Evolutionary conservation across 2,888 invertebrate species (phyloP).

Genomic region (Andricus quercusramuli): DNA sequence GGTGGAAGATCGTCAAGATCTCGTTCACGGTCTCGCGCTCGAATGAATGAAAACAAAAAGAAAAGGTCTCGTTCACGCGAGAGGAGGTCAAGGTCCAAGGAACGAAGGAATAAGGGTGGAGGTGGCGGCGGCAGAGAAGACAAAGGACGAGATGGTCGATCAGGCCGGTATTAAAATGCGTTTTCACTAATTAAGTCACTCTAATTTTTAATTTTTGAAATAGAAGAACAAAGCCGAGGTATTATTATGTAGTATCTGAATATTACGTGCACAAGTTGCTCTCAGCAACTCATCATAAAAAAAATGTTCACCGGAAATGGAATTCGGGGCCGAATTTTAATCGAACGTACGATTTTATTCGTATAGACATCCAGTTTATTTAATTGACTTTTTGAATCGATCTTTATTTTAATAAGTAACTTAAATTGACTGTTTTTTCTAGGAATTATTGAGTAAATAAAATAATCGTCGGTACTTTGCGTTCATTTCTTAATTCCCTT

Average conservation of each 20-base stretch:
- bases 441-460: background rate
- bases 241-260: background rate
- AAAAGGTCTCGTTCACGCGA: constrained; percentile 77
- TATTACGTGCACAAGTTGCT: background rate
- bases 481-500: background rate
- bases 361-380: background rate
- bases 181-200: background rate
- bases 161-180: constrained; percentile 78
- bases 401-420: background rate
- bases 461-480: background rate
- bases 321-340: background rate
- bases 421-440: background rate
- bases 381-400: background rate
- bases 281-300: background rate
- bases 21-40: constrained; percentile 81
- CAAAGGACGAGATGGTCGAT: constrained; percentile 78
- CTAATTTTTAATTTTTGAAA: background rate
- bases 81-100: constrained; percentile 74
- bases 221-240: background rate
- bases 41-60: constrained; percentile 76
- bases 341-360: background rate
- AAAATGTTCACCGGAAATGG: background rate
- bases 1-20: constrained; percentile 80
- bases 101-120: constrained; percentile 70
- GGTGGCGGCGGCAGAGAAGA: constrained; percentile 70